phyloP scores from a whole-genome alignment of 1,140 invertebrate species.

The Schlechtendalia chinensis region DNA sequence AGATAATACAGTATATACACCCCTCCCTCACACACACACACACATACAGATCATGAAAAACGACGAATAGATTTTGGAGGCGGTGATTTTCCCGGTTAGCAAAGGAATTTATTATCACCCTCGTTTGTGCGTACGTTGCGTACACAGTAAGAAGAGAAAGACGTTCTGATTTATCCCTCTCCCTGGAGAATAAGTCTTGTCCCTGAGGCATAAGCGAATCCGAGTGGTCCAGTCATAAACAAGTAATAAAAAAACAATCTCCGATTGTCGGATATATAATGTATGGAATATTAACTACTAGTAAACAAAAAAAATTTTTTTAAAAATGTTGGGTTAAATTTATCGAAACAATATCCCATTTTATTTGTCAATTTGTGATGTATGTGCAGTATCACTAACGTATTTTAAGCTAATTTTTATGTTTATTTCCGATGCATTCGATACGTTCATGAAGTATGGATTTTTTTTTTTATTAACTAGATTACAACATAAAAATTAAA shows the following conservation, averaged over 20 bases:
- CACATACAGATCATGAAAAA: too few species aligned
- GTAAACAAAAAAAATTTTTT: not conserved
- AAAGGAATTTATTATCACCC: slow-evolving; percentile 21
- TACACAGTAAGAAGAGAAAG: not conserved
- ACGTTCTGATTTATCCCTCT: not conserved
- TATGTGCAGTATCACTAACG: too few species aligned
- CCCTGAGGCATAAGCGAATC: slow-evolving; percentile 9
- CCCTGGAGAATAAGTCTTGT: not conserved
- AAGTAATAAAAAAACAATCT: slow-evolving; percentile 39
- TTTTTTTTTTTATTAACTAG: too few species aligned
- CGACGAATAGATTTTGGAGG: not conserved
- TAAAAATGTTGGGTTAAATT: not conserved
- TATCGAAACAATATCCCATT: not conserved
- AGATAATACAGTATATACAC: too few species aligned
- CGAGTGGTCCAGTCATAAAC: slow-evolving; percentile 23
- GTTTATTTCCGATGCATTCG: too few species aligned
- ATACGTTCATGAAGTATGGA: too few species aligned
- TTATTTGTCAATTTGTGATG: not conserved
- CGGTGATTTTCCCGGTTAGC: not conserved
- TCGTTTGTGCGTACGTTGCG: not conserved
- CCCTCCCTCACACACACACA: too few species aligned
- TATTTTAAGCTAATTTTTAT: too few species aligned
- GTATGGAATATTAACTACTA: not conserved
- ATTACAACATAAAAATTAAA: too few species aligned
- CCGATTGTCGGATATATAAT: slow-evolving; percentile 19